Base-by-base conservation (phyloP, 2,888 invertebrate species). In the Pristionchus exspectatus region DNA sequence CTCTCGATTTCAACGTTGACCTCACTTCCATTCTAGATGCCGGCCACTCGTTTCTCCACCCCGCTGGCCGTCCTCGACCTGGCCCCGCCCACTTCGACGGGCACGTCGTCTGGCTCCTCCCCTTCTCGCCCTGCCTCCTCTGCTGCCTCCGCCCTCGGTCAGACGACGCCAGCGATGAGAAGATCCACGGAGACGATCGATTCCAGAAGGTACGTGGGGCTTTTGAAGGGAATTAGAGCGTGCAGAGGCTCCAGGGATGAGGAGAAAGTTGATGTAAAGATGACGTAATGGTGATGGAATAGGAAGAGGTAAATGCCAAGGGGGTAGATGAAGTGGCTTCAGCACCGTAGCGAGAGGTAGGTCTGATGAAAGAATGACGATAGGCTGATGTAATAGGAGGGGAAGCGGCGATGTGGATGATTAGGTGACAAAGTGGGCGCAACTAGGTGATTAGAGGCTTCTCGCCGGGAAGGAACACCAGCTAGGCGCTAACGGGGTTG, bases 11-110 rank as follows among this genome's bases (percentile, higher is more conserved):
- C 38, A 21, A 44, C 77, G 24, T 77, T 24, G n/a, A 77, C 27
- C 81, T 81, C 81, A 14, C 16, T 10, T 66, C 66, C 27, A n/a
- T 33, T 81, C n/a, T 54, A 81, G 81, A 81, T 81, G 81, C 27
- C 81, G 33, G 24, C 81, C 81, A 54, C 81, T 81, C 81, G 81
- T 27, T 81, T 50, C 81, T 81, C 81, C n/a, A 81, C 81, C 4
- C 38, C 77, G 21, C 14, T 74, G 38, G 74, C 74, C 5, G 44
- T 44, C 30, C 50, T 81, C 50, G 74, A 24, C 81, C 50, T n/a
- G 50, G 50, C 33, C 72, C 30, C 72, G 16, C 30, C 72, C 33
- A 50, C 44, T 50, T 30, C 72, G 24, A 10, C 63, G 63, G n/a
- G 24, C 10, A 24, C 63, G 63, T 63, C 63, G 10, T 10, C 44